phyloP scores from a whole-genome alignment of 2,888 invertebrate species.

The Oxystoma pomonae region DNA sequence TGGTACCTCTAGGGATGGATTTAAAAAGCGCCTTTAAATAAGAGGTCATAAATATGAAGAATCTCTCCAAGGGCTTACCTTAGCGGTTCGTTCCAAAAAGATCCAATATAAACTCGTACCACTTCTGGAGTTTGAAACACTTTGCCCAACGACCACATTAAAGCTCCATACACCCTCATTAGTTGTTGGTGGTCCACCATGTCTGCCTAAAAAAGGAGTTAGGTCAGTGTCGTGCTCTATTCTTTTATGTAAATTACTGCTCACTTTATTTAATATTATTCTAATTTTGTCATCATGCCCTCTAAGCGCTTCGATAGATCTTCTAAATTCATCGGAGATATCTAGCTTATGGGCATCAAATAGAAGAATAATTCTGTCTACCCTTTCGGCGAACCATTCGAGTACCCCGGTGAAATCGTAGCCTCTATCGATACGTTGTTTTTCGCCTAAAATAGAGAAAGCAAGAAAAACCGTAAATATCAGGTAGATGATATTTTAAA shows the following conservation, averaged over 20 bases:
- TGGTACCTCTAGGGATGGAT: too few relatives aligned
- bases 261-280: slow-evolving; percentile 88
- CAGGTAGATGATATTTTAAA: too few relatives aligned
- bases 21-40: too few relatives aligned
- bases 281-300: slow-evolving; percentile 97
- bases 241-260: neutral
- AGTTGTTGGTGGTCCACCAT: slow-evolving; percentile 98
- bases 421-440: slow-evolving; percentile 88
- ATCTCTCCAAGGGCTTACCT: slow-evolving; percentile 47
- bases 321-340: slow-evolving; percentile 96
- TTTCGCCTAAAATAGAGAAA: slow-evolving; percentile 89
- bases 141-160: slow-evolving; percentile 99
- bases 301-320: slow-evolving; percentile 92
- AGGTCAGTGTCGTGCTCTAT: neutral
- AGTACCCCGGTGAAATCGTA: slow-evolving; percentile 97
- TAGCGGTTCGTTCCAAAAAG: slow-evolving; percentile 97
- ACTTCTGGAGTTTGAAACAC: slow-evolving; percentile 98
- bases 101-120: slow-evolving; percentile 97
- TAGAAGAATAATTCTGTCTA: slow-evolving; percentile 92
- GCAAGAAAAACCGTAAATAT: too few relatives aligned
- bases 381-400: slow-evolving; percentile 99
- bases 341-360: slow-evolving; percentile 99
- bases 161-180: slow-evolving; percentile 97
- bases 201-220: slow-evolving; percentile 59
- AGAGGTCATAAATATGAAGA: too few relatives aligned